phyloP scores from a whole-genome alignment of 1,140 invertebrate species.

The Aleiodes sp. region DNA sequence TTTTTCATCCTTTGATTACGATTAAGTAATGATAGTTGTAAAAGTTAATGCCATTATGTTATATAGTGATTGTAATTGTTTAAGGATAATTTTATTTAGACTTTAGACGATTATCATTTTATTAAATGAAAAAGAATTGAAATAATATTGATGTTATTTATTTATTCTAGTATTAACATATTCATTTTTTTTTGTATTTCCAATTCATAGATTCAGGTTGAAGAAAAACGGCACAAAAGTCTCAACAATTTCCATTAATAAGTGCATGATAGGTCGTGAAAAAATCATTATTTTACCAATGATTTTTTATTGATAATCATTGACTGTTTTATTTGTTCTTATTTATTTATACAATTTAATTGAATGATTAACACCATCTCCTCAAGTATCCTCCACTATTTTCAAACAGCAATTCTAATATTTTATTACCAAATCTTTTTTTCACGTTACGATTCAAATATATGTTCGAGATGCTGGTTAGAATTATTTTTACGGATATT shows the following conservation, averaged over 20 bases:
- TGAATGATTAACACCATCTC: too few species aligned
- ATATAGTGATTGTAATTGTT: not conserved
- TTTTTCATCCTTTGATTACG: not conserved
- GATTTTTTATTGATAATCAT: too few species aligned
- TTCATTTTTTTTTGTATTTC: not conserved
- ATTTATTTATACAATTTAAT: too few species aligned
- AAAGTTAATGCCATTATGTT: constrained; percentile 4
- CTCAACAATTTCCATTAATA: too few species aligned
- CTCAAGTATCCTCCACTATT: too few species aligned
- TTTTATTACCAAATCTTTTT: not conserved
- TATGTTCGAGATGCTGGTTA: not conserved
- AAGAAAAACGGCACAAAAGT: not conserved
- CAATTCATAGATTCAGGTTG: too few species aligned
- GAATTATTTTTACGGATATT: not conserved
- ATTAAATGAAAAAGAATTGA: constrained; percentile 27
- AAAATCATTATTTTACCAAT: too few species aligned
- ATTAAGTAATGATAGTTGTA: not conserved
- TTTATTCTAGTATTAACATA: not conserved
- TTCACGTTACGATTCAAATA: not conserved
- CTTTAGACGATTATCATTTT: constrained; percentile 32
- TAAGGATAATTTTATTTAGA: not conserved
- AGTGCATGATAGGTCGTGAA: too few species aligned
- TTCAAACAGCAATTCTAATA: not conserved
- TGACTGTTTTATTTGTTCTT: too few species aligned
- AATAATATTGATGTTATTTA: constrained; percentile 9